Conservation (phyloP, 2,797 vertebrate species). For the Vireo griseus region DNA sequence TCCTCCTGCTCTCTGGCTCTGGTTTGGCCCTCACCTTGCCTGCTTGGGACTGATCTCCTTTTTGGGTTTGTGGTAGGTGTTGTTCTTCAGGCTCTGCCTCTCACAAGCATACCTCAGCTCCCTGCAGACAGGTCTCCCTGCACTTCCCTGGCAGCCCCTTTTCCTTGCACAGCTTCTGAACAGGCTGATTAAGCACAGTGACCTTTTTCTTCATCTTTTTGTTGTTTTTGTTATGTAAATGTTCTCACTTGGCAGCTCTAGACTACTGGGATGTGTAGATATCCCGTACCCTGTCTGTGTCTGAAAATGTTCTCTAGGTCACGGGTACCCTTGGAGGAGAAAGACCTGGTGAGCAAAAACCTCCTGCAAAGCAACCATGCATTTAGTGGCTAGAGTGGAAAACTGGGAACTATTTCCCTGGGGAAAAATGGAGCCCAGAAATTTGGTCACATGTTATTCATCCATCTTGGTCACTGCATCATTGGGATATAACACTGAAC, state of each 20-base stretch:
- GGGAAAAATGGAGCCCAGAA: background rate
- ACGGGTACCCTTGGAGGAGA: background rate
- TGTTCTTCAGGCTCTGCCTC: background rate
- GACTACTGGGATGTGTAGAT: background rate
- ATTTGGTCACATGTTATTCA: fast-evolving
- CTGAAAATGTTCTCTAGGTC: background rate
- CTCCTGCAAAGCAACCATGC: background rate
- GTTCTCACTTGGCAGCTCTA: background rate
- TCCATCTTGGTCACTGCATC: background rate
- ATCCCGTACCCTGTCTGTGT: background rate
- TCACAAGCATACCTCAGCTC: background rate
- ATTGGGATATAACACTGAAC: background rate
- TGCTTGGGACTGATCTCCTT: background rate
- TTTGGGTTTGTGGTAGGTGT: background rate
- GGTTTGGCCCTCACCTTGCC: background rate
- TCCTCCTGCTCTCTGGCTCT: background rate
- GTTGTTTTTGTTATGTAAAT: background rate
- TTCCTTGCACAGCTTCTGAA: background rate
- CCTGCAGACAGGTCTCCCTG: background rate
- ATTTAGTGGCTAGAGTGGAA: background rate
- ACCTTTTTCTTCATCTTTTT: background rate
- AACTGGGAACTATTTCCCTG: background rate
- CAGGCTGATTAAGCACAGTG: background rate
- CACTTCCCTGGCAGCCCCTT: background rate
- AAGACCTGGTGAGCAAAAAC: background rate